Conservation (phyloP, 2,888 invertebrate genomes). For the Steinernema scapterisci region DNA sequence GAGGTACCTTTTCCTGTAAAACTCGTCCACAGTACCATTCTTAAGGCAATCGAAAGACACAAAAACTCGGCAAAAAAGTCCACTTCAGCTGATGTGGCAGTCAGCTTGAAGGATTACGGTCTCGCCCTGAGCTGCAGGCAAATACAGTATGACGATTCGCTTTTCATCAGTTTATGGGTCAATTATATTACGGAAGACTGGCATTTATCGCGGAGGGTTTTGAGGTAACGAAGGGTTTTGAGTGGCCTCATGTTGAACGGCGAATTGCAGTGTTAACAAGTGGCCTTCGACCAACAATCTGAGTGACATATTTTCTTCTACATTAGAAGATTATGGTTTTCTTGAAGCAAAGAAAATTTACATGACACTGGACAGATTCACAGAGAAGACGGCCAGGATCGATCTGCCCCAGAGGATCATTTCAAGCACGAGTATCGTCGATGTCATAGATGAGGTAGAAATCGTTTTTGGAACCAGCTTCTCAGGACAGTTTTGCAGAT, state of each 20-base stretch:
- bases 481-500: background rate
- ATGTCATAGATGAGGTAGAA: conserved; percentile 37
- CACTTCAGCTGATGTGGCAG: background rate
- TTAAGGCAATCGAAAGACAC: conserved; percentile 14
- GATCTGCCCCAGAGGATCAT: conserved; percentile 32
- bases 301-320: background rate
- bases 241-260: conserved; percentile 4
- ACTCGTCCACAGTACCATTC: background rate
- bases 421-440: conserved; percentile 30
- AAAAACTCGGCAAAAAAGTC: conserved; percentile 6
- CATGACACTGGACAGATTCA: conserved; percentile 33
- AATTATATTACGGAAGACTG: conserved; percentile 49
- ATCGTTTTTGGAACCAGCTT: background rate
- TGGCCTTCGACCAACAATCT: conserved; percentile 27
- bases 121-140: conserved; percentile 42
- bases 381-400: conserved; percentile 6
- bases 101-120: conserved; percentile 38
- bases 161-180: conserved; percentile 39
- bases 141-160: conserved; percentile 36
- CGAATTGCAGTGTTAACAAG: conserved; percentile 29
- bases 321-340: conserved; percentile 35
- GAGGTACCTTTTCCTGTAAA: background rate
- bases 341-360: conserved; percentile 36
- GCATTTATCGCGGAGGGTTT: conserved; percentile 38
- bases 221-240: background rate